Percentiles rank a stretch among this genome's conserved stretches.
phyloP scores from a whole-genome alignment of 2,113 vertebrate species.

The Lophochroa leadbeateri region DNA sequence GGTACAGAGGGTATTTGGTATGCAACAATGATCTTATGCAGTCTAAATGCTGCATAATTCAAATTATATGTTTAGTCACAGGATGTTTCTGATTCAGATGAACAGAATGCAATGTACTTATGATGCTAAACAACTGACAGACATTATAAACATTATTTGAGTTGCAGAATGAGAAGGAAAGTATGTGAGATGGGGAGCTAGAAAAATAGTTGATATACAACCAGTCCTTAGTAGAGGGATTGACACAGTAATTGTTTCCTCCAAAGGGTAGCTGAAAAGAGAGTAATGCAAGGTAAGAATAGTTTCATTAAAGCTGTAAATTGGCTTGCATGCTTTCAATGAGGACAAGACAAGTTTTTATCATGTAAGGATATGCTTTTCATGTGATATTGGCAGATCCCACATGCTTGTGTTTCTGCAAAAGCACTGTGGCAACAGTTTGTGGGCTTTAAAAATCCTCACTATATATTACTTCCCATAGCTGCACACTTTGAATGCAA shows the following conservation, averaged over 20 bases:
- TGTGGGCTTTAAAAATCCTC: neutral
- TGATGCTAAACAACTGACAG: neutral
- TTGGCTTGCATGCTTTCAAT: neutral
- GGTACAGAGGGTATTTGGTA: neutral
- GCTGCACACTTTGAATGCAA: neutral
- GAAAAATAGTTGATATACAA: neutral
- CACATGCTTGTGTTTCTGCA: neutral
- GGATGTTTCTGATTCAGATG: neutral
- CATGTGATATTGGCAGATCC: neutral
- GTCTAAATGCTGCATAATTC: slow-evolving; percentile 22
- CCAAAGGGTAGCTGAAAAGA: neutral
- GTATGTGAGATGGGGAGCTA: neutral
- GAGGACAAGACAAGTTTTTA: neutral
- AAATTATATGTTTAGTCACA: slow-evolving; percentile 38
- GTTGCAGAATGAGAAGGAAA: neutral
- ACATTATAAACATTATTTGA: neutral
- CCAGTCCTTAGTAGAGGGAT: neutral
- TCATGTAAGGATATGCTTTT: neutral
- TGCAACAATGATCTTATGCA: neutral
- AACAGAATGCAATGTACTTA: neutral
- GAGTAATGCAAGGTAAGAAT: neutral
- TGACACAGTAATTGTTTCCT: neutral
- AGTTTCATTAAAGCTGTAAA: neutral
- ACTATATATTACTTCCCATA: neutral
- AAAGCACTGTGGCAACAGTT: neutral